Percentiles rank a stretch among this genome's conserved stretches.
Conservation (phyloP, 2,888 invertebrate species). For the Cotesia congregata region DNA sequence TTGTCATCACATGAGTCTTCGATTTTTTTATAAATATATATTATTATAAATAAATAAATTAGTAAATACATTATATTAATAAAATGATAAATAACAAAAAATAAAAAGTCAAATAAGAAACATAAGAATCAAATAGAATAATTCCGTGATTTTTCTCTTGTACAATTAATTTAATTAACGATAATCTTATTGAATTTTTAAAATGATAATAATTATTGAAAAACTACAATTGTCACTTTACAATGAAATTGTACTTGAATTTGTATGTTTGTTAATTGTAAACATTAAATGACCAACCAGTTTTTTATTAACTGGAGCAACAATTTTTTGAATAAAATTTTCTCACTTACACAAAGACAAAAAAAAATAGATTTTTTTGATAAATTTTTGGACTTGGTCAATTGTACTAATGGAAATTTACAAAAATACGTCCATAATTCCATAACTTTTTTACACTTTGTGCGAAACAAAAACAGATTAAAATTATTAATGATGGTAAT, state of each 20-base stretch:
- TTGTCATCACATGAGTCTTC: constrained; percentile 6
- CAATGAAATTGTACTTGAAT: neutral
- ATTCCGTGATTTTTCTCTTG: constrained; percentile 1
- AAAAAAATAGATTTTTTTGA: neutral
- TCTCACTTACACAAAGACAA: neutral
- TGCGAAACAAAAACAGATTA: neutral
- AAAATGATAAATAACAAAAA: neutral
- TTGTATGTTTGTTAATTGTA: neutral
- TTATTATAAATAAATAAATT: neutral
- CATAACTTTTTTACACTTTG: neutral
- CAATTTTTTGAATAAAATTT: neutral
- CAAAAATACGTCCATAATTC: neutral
- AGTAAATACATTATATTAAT: neutral
- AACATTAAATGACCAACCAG: neutral
- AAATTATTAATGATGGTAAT: neutral
- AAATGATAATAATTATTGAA: neutral
- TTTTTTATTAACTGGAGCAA: neutral
- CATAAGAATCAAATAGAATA: neutral
- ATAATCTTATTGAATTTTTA: neutral
- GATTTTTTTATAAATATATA: constrained; percentile 10
- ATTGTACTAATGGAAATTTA: neutral
- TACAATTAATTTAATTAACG: neutral
- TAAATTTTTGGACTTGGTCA: neutral
- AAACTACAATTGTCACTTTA: neutral
- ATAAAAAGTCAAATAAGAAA: neutral